A percentile compares a stretch with the other conserved stretches of the same genome.
phyloP scores from a whole-genome alignment of 1,140 invertebrate species.

The Leucophenga varia region DNA sequence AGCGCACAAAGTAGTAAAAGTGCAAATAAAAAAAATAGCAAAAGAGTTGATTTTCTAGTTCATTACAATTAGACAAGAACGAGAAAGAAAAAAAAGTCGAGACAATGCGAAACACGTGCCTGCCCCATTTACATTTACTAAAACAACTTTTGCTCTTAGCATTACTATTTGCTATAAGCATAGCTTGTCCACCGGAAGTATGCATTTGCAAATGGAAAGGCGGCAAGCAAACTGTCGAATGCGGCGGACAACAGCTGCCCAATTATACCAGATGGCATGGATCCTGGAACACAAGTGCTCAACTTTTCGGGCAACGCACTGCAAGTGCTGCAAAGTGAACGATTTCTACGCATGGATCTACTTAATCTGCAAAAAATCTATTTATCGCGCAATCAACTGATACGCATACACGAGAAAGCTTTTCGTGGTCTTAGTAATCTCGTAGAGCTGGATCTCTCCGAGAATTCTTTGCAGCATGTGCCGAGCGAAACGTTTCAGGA shows the following conservation, averaged over 20 bases:
- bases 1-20: too few relatives aligned
- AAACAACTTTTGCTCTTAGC: background rate
- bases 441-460: slow-evolving; percentile 83
- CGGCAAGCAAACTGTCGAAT: slow-evolving; percentile 88
- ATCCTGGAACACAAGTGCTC: slow-evolving; percentile 85
- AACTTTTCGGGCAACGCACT: slow-evolving; percentile 82
- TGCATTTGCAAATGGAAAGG: slow-evolving; percentile 90
- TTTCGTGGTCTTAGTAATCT: slow-evolving; percentile 83
- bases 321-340: slow-evolving; percentile 71
- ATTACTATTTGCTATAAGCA: background rate
- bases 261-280: slow-evolving; percentile 77
- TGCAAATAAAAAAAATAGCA: too few relatives aligned
- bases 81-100: background rate
- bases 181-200: slow-evolving; percentile 67
- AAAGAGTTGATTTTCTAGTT: too few relatives aligned
- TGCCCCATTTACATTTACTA: background rate
- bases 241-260: slow-evolving; percentile 72
- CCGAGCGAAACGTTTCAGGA: slow-evolving; percentile 76
- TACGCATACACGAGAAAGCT: slow-evolving; percentile 73
- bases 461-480: slow-evolving; percentile 75
- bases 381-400: slow-evolving; percentile 73
- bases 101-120: slow-evolving; percentile 20
- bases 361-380: slow-evolving; percentile 87
- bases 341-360: slow-evolving; percentile 75
- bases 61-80: background rate